These are phyloP conservation scores for Dasypus novemcinctus DNA, from an alignment of 2,113 vertebrate genomes.

Conservation along the genomic window DNA sequence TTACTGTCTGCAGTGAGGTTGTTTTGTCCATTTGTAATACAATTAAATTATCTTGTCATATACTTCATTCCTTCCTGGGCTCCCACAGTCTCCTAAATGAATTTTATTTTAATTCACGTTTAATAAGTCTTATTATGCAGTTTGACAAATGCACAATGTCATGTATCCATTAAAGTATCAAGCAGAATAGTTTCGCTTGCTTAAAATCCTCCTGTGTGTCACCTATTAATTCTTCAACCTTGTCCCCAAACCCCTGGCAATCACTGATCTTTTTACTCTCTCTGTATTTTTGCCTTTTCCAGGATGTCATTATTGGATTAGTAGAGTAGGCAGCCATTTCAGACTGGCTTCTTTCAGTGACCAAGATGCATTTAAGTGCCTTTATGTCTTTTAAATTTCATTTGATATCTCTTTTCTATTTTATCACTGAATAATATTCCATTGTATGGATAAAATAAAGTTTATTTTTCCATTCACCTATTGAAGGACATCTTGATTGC, in stretches of 20 bases:
- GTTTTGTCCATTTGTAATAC: background rate
- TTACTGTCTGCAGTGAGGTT: accelerated
- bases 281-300: background rate
- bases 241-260: too few species aligned
- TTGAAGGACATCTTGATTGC: too few species aligned
- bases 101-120: background rate
- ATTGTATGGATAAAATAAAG: background rate
- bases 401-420: too few species aligned
- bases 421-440: background rate
- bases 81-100: background rate
- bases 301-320: background rate
- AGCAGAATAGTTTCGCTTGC: accelerated
- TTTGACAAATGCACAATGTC: background rate
- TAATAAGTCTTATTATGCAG: background rate
- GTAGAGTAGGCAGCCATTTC: background rate
- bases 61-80: background rate
- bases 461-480: background rate
- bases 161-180: too few species aligned
- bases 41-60: background rate
- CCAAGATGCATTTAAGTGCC: too few species aligned
- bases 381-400: background rate
- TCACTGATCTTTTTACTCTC: background rate
- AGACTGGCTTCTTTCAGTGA: background rate
- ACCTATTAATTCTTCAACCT: background rate
- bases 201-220: background rate